Percentiles rank a stretch among this genome's conserved stretches.
These are phyloP conservation scores for Caenorhabditis becei DNA, from an alignment of 2,888 invertebrate species.

Conservation along the genomic window DNA sequence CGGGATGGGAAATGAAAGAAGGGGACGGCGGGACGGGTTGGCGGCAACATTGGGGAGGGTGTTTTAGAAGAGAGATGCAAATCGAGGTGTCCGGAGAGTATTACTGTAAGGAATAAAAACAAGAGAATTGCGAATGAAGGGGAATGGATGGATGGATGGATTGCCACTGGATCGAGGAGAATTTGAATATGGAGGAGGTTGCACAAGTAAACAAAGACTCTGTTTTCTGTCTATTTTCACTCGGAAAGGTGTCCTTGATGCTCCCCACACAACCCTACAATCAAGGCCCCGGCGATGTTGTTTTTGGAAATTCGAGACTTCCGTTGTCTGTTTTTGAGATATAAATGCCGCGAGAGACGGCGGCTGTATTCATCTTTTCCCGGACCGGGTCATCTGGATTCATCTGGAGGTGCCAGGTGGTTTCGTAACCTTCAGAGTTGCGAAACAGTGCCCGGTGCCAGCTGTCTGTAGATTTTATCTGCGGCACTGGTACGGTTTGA, in stretches of 20 bases:
- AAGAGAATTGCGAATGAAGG: conserved; percentile 37
- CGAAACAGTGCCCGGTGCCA: conserved; percentile 8
- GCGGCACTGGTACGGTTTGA: not conserved
- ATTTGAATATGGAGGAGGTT: conserved; percentile 1
- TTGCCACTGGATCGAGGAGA: not conserved
- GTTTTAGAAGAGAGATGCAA: conserved; percentile 22
- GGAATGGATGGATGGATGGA: conserved; percentile 17
- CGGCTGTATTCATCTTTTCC: not conserved
- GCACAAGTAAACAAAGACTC: not conserved
- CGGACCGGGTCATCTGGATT: not conserved
- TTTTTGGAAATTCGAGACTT: conserved; percentile 17
- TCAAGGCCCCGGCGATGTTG: not conserved
- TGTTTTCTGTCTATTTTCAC: not conserved
- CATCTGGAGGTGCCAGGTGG: conserved; percentile 34
- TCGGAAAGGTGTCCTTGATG: conserved; percentile 1
- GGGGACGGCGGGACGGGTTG: not conserved
- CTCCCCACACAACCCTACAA: conserved; percentile 14
- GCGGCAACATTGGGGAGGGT: conserved; percentile 9
- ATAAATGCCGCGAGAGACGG: not conserved
- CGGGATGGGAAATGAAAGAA: not conserved
- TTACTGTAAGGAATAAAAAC: conserved; percentile 21
- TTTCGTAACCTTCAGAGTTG: conserved; percentile 34
- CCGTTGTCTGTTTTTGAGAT: not conserved
- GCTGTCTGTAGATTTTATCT: conserved; percentile 30
- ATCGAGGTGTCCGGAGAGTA: conserved; percentile 15